Evolutionary conservation across 2,113 vertebrate genomes (phyloP), one percentile per base, ranked within the genome.

Genomic region (Limanda limanda): DNA sequence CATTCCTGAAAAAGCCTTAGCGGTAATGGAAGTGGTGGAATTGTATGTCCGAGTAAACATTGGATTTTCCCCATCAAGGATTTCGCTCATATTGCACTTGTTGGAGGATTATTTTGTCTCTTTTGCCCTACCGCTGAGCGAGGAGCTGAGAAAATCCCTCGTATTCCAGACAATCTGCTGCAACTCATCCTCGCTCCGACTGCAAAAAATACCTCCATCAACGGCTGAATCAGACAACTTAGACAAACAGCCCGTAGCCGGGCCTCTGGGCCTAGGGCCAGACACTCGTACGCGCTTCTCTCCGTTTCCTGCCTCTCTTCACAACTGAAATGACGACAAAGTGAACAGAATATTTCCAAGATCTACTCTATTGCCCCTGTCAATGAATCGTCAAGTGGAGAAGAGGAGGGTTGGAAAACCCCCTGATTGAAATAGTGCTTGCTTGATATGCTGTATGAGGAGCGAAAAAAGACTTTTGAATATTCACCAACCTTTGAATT

Each of bases 81-180:
- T 91, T 90, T 88, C 63, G 48, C 79, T 86, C 84, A 86, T 88
- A 86, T 88, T 90, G 88, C 81, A 74, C 86, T 91, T 82, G 87
- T 87, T 55, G 5, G 20, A 74, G 90, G 90, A 93, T 93, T 93
- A 93, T 90, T 91, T 80, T 69, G 69, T 79, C 85, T 81, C 76
- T 79, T 57, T 66, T 76, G 82, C 72, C 65, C 68, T 25, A 61
- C 78, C 82, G 72, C 52, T 23, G 70, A 88, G 60, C 78, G 68
- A 61, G 79, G 61, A 79, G 80, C 86, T 70, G 86, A 78, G 86
- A 89, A 92, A 92, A 91, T 89, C 88, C 87, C 76, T 85, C 74
- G 18, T 71, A 88, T 85, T 85, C 70, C 81, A 55, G 63, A 86
- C 86, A 88, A 78, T 83, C 91, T 78, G 81, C 86, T 70, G 76